Base-by-base conservation (phyloP, 2,113 vertebrate genomes). In the Hippocampus guttulatus region DNA sequence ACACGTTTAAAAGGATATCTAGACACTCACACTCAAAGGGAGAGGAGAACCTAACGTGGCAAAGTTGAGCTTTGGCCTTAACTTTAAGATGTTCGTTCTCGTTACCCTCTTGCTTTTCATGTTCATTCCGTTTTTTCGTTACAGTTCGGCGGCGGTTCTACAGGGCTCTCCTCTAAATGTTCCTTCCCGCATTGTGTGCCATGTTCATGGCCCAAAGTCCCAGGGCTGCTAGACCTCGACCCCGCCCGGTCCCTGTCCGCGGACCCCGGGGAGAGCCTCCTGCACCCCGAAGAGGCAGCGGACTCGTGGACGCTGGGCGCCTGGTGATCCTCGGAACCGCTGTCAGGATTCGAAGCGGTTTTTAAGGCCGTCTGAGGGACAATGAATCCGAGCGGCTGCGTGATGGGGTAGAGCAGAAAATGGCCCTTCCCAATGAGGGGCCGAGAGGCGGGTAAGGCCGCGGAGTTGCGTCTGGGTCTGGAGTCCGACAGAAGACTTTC, bases 361-460 rank as follows among this genome's bases (percentile, higher is more conserved):
- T 93, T 95, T 74, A 96, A 89, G 21, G 95, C 93, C 43, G 95
- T 93, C 79, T 97, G 96, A 49, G 95, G 95, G 80, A 98, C 95
- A 79, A 98, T 91, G 93, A 98, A 98, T 86, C 96, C 96, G 1
- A 98, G 92, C 20, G 96, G 96, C 89, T 98, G 96, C 5, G 96
- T 97, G 89, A 98, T 96, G 75, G 95, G 95, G 75, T 97, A 98
- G 58, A 98, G 94, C 21, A 97, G 85, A 87, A 97, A 97, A 88
- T 96, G 96, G 76, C 96, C 96, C 70, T 96, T 98, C 75, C 95
- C 95, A 73, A 96, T 91, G 76, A 98, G 94, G 87, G 96, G 93
- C 91, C 95, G 90, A 9, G 95, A 92, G 64, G 92, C 85, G 71
- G 92, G 87, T 89, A 96, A 90, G 84, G 92, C 90, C 25, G 95